Evolutionary conservation across 2,797 vertebrate species (phyloP).

Genomic region (Crocodylus rhombifer): DNA sequence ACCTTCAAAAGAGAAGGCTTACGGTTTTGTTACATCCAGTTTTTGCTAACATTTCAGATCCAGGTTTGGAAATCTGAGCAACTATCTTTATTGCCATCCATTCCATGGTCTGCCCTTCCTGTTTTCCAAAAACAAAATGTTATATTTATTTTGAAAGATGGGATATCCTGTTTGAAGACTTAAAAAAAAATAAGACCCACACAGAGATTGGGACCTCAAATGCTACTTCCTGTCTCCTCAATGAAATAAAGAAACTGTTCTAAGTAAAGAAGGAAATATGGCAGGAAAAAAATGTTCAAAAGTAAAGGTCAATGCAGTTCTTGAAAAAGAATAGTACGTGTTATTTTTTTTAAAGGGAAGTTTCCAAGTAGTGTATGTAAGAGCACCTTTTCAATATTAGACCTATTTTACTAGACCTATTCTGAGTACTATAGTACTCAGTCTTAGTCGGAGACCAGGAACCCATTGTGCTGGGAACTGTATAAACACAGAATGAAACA

Average conservation of each 20-base stretch:
- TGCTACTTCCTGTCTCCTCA: slow-evolving; percentile 51
- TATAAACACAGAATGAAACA: not conserved
- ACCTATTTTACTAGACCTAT: not conserved
- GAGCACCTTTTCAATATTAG: not conserved
- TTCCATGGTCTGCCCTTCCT: slow-evolving; percentile 66
- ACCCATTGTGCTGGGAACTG: not conserved
- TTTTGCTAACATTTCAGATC: slow-evolving; percentile 49
- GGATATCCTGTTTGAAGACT: slow-evolving; percentile 72
- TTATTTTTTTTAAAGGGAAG: not conserved
- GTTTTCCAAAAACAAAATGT: slow-evolving; percentile 67
- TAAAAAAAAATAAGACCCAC: slow-evolving; percentile 45
- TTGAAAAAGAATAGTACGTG: slow-evolving; percentile 43
- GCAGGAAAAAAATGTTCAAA: slow-evolving; percentile 54
- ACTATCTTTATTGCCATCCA: slow-evolving; percentile 61
- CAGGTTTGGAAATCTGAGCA: slow-evolving; percentile 46
- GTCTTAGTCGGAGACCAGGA: not conserved
- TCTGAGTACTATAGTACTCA: not conserved
- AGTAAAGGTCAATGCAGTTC: slow-evolving; percentile 14
- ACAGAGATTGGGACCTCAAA: slow-evolving; percentile 39
- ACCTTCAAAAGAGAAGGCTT: slow-evolving; percentile 18
- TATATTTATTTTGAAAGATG: slow-evolving; percentile 63
- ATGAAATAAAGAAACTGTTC: slow-evolving; percentile 45
- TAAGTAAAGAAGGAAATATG: slow-evolving; percentile 36
- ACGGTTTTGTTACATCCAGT: not conserved
- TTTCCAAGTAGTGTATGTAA: not conserved